A percentile compares a stretch with the other conserved stretches of the same genome.
phyloP scores from a whole-genome alignment of 2,113 vertebrate genomes.

The Oncorhynchus clarkii region DNA sequence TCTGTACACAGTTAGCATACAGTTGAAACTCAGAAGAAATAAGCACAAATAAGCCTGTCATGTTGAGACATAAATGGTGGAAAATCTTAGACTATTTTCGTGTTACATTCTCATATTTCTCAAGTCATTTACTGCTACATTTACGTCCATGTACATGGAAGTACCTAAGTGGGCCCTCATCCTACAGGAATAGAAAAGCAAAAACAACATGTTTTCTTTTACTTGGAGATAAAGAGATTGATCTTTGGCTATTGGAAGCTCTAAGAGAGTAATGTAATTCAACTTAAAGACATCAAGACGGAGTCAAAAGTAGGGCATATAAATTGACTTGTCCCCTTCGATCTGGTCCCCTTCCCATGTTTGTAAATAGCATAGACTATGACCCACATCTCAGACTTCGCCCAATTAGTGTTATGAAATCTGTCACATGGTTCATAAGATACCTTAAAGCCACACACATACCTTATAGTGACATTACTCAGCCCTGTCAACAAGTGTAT shows the following conservation, averaged over 20 bases:
- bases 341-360: not conserved
- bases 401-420: not conserved
- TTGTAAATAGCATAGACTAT: not conserved
- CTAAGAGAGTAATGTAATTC: not conserved
- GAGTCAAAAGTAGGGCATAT: not conserved
- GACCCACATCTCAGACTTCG: slow-evolving; percentile 13
- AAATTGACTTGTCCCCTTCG: not conserved
- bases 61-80: too few species aligned
- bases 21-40: not conserved
- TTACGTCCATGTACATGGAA: not conserved
- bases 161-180: too few species aligned
- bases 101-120: not conserved
- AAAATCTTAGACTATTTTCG: not conserved
- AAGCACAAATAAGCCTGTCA: not conserved
- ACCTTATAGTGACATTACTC: slow-evolving; percentile 9
- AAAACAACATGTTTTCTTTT: too few species aligned
- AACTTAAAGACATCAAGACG: not conserved
- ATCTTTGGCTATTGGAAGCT: not conserved
- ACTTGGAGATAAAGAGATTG: not conserved
- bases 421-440: too few species aligned
- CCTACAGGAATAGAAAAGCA: not conserved
- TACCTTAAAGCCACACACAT: not conserved
- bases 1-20: not conserved
- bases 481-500: not conserved
- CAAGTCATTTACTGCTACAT: too few species aligned